These are phyloP conservation scores for Sebastes oblongus DNA, from an alignment of 2,797 vertebrate species.

Conservation along the genomic window DNA sequence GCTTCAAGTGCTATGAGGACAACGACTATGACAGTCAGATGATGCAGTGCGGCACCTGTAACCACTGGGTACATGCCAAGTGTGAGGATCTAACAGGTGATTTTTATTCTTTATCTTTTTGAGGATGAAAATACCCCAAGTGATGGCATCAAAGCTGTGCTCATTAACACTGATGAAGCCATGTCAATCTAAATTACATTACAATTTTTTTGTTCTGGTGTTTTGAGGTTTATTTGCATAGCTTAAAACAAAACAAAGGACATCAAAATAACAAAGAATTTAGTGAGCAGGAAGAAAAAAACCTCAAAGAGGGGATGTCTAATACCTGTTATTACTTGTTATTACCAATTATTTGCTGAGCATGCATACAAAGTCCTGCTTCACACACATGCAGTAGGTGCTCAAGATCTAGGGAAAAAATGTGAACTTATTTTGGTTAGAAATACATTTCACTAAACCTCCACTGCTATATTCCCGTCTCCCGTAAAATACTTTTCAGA, in stretches of 20 bases:
- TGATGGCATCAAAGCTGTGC: not conserved
- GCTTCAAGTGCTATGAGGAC: constrained; percentile 94
- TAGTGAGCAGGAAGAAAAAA: not conserved
- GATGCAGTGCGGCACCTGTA: constrained; percentile 93
- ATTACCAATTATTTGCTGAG: not conserved
- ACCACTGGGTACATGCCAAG: constrained; percentile 94
- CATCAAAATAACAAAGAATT: not conserved
- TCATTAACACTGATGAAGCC: not conserved
- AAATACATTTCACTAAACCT: not conserved
- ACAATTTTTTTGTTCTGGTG: not conserved
- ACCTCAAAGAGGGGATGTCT: not conserved
- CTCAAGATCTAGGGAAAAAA: not conserved
- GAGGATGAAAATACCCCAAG: not conserved
- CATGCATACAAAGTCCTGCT: not conserved
- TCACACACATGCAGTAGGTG: not conserved
- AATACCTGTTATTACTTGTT: not conserved
- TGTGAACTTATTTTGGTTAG: not conserved
- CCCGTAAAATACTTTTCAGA: constrained; percentile 73
- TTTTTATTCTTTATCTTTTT: not conserved
- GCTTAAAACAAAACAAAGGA: not conserved
- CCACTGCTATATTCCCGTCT: not conserved
- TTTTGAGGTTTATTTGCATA: not conserved
- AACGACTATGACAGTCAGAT: constrained; percentile 95
- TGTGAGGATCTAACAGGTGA: constrained; percentile 92
- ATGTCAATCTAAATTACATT: not conserved